Conservation (phyloP, 2,888 invertebrate genomes). For the Drymonia ruficornis region DNA sequence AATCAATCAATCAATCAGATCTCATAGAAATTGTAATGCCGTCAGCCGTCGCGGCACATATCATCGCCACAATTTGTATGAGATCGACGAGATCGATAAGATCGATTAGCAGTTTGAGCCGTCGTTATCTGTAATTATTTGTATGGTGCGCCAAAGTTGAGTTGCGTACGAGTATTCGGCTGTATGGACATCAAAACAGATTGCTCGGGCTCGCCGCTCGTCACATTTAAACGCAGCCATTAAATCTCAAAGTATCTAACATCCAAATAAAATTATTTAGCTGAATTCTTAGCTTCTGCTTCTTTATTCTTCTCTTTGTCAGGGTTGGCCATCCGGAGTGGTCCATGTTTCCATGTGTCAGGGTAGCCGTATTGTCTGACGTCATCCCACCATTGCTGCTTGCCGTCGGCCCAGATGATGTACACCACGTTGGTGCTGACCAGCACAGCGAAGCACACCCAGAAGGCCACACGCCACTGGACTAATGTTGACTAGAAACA, state of each 20-base stretch:
- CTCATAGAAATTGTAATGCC: too few species aligned
- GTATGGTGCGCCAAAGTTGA: too few species aligned
- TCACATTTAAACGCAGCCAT: not conserved
- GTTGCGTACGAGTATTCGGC: too few species aligned
- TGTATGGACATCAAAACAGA: too few species aligned
- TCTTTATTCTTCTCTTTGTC: constrained; percentile 73
- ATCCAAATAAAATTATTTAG: constrained; percentile 14
- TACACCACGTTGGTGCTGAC: constrained; percentile 87
- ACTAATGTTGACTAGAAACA: constrained; percentile 82
- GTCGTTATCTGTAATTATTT: too few species aligned
- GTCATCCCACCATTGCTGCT: constrained; percentile 90
- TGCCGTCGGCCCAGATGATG: constrained; percentile 87
- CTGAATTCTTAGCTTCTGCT: constrained; percentile 51
- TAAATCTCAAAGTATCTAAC: not conserved
- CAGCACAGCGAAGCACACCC: constrained; percentile 88
- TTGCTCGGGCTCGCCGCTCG: too few species aligned
- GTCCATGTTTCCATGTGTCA: constrained; percentile 71
- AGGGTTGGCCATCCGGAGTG: constrained; percentile 53
- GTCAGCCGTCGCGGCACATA: too few species aligned
- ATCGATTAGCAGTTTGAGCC: too few species aligned
- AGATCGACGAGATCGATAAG: too few species aligned
- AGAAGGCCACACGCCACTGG: constrained; percentile 90
- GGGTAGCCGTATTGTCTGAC: constrained; percentile 80
- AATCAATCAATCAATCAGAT: too few species aligned
- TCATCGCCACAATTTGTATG: too few species aligned